Percentiles rank a stretch among this genome's conserved stretches.
These are phyloP conservation scores for Actinernus sp. DNA, from an alignment of 92 coral and sea anemone species.

Conservation along the genomic window DNA sequence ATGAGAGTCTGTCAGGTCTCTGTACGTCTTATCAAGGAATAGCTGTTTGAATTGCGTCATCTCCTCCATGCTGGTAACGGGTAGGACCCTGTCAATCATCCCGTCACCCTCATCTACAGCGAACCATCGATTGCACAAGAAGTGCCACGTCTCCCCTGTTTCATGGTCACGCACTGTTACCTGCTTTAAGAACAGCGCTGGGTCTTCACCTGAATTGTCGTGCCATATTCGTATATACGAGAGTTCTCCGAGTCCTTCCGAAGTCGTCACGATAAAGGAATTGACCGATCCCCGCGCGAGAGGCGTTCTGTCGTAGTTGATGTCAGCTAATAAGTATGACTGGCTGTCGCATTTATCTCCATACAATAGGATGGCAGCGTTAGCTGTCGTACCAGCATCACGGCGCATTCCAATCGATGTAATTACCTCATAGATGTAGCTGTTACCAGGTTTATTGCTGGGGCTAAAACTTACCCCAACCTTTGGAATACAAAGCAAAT, in stretches of 20 bases:
- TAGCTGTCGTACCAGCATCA: constrained; percentile 96
- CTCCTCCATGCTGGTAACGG: constrained; percentile 77
- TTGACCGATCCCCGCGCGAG: constrained; percentile 74
- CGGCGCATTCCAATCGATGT: constrained; percentile 90
- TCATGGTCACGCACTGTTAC: constrained; percentile 75
- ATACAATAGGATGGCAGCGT: constrained; percentile 80
- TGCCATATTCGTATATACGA: constrained; percentile 94
- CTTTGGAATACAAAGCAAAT: too few relatives aligned
- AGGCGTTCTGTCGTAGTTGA: constrained; percentile 15
- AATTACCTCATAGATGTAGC: constrained; percentile 77
- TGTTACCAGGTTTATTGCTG: constrained; percentile 70
- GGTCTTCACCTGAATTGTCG: constrained; percentile 89
- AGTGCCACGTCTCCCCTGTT: constrained; percentile 65
- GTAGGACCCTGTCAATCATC: constrained; percentile 76
- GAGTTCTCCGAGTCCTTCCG: constrained; percentile 80
- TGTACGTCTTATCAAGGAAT: constrained; percentile 81
- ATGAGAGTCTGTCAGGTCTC: constrained; percentile 91
- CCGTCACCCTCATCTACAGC: constrained; percentile 98
- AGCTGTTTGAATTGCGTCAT: constrained; percentile 77
- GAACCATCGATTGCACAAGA: constrained; percentile 93
- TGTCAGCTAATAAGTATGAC: constrained; percentile 72
- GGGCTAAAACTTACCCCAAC: constrained; percentile 77
- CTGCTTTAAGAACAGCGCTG: constrained; percentile 92
- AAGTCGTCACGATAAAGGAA: constrained; percentile 82
- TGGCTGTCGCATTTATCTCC: constrained; percentile 88